A percentile compares a stretch with the other conserved stretches of the same genome.
These are phyloP conservation scores for Orchestes rusci DNA, from an alignment of 2,888 invertebrate species.

Conservation along the genomic window DNA sequence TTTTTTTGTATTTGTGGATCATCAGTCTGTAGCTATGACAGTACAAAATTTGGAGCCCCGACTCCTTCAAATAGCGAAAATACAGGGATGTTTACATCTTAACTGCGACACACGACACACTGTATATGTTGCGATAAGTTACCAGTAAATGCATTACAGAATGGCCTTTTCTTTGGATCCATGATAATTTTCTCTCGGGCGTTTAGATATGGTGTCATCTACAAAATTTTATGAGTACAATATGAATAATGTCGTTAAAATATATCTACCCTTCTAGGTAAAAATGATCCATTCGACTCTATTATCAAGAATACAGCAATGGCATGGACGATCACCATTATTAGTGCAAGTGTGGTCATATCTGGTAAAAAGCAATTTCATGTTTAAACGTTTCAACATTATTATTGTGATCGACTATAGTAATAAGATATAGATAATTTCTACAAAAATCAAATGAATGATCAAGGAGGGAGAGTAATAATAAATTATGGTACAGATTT, in stretches of 20 bases:
- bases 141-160: constrained; percentile 88
- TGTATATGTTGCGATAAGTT: no score
- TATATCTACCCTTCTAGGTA: constrained; percentile 17
- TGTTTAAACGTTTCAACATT: neutral
- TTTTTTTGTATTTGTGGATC: no score
- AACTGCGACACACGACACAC: no score
- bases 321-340: constrained; percentile 7
- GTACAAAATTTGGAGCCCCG: no score
- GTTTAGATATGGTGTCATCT: constrained; percentile 28
- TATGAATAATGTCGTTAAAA: neutral
- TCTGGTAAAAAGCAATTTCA: constrained; percentile 8
- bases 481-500: no score
- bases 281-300: constrained; percentile 15
- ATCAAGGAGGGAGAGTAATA: no score
- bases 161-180: constrained; percentile 69
- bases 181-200: constrained; percentile 32
- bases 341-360: constrained; percentile 16
- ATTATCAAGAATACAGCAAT: constrained; percentile 13
- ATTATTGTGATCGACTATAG: no score
- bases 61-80: no score
- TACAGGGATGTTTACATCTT: no score
- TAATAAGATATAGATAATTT: no score
- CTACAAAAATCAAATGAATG: no score
- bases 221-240: constrained; percentile 15
- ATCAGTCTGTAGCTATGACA: no score